Percentiles rank a stretch among this genome's conserved stretches.
Evolutionary conservation across 2,113 vertebrate species (phyloP).

Genomic region (Ailuropoda melanoleuca): DNA sequence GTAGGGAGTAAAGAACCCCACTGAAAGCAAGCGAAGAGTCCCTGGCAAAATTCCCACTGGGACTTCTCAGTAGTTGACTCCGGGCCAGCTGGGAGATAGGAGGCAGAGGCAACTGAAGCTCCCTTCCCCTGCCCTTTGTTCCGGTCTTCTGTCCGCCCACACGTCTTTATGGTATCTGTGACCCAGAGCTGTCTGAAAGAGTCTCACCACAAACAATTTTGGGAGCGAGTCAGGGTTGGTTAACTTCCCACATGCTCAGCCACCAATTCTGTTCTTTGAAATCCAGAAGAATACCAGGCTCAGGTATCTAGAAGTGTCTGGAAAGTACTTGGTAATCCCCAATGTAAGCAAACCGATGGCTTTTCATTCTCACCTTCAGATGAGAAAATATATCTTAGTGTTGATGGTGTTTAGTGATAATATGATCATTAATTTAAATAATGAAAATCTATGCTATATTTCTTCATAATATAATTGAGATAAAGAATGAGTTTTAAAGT

Average conservation of each 20-base stretch:
- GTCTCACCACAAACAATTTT: not conserved
- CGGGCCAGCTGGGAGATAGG: accelerated
- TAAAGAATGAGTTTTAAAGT: not conserved
- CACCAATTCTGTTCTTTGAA: not conserved
- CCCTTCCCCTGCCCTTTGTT: not conserved
- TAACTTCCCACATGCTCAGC: not conserved
- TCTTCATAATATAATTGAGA: not conserved
- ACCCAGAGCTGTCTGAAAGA: not conserved
- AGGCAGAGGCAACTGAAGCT: not conserved
- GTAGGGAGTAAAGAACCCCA: no score
- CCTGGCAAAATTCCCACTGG: not conserved
- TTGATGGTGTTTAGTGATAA: not conserved
- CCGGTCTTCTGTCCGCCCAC: not conserved
- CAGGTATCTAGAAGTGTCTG: not conserved
- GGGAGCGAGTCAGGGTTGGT: not conserved
- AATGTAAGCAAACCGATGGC: not conserved
- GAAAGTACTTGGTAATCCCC: not conserved
- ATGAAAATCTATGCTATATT: not conserved
- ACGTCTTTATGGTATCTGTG: not conserved
- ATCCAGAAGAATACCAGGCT: not conserved
- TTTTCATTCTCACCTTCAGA: not conserved
- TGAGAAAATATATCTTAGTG: not conserved
- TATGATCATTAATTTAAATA: not conserved
- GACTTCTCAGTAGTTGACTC: not conserved
- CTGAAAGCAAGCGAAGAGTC: not conserved